phyloP scores from a whole-genome alignment of 2,888 invertebrate genomes.

The Xylota sylvarum region DNA sequence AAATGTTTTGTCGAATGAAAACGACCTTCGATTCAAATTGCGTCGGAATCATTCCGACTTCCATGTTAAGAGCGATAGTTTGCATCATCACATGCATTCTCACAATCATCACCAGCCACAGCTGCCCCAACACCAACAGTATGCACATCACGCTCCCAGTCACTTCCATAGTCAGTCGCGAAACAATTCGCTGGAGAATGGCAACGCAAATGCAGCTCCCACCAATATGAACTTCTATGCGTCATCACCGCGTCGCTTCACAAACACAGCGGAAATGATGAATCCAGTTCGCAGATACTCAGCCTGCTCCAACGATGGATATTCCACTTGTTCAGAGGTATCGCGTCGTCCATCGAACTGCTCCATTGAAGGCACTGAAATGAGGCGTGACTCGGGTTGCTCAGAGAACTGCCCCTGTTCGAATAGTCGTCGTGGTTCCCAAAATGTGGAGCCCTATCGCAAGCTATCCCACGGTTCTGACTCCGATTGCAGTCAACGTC shows the following conservation, averaged over 20 bases:
- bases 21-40: conserved; percentile 82
- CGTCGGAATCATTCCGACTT: conserved; percentile 84
- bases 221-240: conserved; percentile 80
- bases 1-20: conserved; percentile 83
- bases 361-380: conserved; percentile 80
- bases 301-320: conserved; percentile 84
- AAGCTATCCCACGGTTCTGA: conserved; percentile 85
- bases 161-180: conserved; percentile 67
- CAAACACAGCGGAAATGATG: conserved; percentile 87
- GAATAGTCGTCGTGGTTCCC: conserved; percentile 81
- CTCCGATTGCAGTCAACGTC: conserved; percentile 84
- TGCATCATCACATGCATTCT: conserved; percentile 60
- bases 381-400: conserved; percentile 83
- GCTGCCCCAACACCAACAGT: conserved; percentile 71
- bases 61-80: conserved; percentile 78
- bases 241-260: conserved; percentile 87
- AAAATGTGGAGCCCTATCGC: conserved; percentile 81
- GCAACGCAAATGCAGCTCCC: conserved; percentile 52
- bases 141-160: conserved; percentile 74
- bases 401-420: conserved; percentile 84
- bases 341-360: conserved; percentile 84
- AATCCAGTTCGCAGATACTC: conserved; percentile 82
- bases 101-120: conserved; percentile 70
- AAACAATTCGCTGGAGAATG: conserved; percentile 75
- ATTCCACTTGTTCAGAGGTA: conserved; percentile 81